These are phyloP conservation scores for Colletes latitarsis DNA, from an alignment of 1,140 invertebrate genomes.

Conservation along the genomic window DNA sequence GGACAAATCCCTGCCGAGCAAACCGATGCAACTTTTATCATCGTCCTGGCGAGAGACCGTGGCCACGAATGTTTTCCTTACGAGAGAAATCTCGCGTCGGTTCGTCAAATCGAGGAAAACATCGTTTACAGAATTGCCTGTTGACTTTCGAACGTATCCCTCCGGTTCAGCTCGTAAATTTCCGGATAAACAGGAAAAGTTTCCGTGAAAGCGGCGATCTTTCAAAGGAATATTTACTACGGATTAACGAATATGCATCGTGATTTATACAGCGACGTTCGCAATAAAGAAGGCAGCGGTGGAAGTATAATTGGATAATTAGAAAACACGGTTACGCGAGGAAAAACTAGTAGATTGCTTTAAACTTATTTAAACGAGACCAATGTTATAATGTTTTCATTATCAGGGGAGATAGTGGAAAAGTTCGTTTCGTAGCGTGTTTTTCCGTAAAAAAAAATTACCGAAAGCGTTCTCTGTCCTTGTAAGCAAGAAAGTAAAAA, in stretches of 20 bases:
- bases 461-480: too few relatives aligned
- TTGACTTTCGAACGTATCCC: neutral
- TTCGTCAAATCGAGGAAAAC: neutral
- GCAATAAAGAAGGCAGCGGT: too few relatives aligned
- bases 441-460: too few relatives aligned
- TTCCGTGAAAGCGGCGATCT: neutral
- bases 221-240: neutral
- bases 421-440: too few relatives aligned
- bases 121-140: neutral
- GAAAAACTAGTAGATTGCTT: too few relatives aligned
- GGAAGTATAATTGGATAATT: neutral
- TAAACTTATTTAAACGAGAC: neutral
- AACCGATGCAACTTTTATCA: slow-evolving; percentile 31
- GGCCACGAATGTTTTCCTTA: neutral
- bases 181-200: neutral
- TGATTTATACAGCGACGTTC: neutral
- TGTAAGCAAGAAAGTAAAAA: neutral
- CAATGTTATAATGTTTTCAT: too few relatives aligned
- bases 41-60: neutral
- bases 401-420: too few relatives aligned
- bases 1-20: neutral
- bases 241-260: neutral
- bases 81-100: neutral
- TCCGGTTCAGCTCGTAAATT: neutral
- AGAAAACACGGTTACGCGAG: neutral